phyloP scores from a whole-genome alignment of 2,888 invertebrate species.

The Thalpophila matura region DNA sequence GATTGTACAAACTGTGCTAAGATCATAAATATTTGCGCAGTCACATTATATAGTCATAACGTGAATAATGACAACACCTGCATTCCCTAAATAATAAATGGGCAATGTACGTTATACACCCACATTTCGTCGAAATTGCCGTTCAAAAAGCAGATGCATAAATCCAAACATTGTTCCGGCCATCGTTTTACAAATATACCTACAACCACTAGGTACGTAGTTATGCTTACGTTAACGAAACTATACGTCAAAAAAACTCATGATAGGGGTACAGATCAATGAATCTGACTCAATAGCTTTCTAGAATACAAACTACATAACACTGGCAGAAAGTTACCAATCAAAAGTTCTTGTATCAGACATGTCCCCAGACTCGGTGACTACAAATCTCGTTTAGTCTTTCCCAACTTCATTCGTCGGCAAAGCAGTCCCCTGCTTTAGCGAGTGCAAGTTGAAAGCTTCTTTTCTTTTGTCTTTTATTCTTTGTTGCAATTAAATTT shows the following conservation, averaged over 20 bases:
- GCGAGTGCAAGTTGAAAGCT: conserved; percentile 41
- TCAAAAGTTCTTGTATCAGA: conserved; percentile 51
- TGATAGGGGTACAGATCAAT: no score
- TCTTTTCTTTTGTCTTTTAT: conserved; percentile 39
- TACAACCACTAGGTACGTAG: no score
- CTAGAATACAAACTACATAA: conserved; percentile 5
- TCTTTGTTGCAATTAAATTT: conserved; percentile 39
- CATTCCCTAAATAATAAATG: background rate
- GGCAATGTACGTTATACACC: background rate
- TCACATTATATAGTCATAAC: background rate
- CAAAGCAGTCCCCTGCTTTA: conserved; percentile 44
- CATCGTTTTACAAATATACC: no score
- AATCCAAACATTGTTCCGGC: no score
- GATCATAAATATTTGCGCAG: no score
- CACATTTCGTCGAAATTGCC: background rate
- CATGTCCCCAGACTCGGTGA: conserved; percentile 38
- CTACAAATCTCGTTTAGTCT: conserved; percentile 55
- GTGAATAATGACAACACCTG: background rate
- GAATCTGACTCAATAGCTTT: no score
- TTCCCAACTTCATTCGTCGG: conserved; percentile 45
- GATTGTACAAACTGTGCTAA: conserved; percentile 5
- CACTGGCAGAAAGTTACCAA: conserved; percentile 37
- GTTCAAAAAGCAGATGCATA: background rate
- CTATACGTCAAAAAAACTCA: no score
- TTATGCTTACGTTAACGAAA: no score